Evolutionary conservation across 2,113 vertebrate species (phyloP).

Genomic region (Archilochus colubris): DNA sequence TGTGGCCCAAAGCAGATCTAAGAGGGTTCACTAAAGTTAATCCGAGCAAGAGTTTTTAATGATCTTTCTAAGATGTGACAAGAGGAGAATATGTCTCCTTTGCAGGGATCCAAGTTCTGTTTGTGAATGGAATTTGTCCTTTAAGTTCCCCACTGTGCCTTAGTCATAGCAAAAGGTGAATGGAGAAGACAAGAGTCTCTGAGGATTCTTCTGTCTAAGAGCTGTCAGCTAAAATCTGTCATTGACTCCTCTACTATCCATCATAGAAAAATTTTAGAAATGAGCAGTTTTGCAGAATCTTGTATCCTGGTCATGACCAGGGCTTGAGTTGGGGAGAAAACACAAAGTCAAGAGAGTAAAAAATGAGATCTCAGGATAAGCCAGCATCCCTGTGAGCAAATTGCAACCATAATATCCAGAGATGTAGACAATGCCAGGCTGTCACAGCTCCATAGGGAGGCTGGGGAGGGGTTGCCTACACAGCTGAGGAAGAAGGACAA

Average conservation of each 20-base stretch:
- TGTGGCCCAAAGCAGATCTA: not conserved
- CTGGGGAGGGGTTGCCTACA: not conserved
- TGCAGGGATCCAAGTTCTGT: not conserved
- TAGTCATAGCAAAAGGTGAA: not conserved
- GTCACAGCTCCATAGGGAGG: not conserved
- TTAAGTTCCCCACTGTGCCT: not conserved
- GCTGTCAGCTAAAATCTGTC: not conserved
- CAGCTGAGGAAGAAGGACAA: not conserved
- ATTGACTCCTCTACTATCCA: not conserved
- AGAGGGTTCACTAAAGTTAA: not conserved
- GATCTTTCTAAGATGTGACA: not conserved
- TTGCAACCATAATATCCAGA: not conserved
- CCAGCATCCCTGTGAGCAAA: not conserved
- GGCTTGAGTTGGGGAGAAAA: not conserved
- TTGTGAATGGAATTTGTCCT: not conserved
- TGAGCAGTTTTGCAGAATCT: not conserved
- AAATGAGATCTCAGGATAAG: not conserved
- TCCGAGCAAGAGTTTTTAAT: not conserved
- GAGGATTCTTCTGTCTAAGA: not conserved
- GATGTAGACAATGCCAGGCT: not conserved
- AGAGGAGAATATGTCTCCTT: not conserved
- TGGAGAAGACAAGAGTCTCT: not conserved
- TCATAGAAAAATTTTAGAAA: not conserved
- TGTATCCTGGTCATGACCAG: not conserved
- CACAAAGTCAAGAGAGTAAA: not conserved